Evolutionary conservation across 1,140 invertebrate species (phyloP).

Genomic region (Scaptomyza montana): DNA sequence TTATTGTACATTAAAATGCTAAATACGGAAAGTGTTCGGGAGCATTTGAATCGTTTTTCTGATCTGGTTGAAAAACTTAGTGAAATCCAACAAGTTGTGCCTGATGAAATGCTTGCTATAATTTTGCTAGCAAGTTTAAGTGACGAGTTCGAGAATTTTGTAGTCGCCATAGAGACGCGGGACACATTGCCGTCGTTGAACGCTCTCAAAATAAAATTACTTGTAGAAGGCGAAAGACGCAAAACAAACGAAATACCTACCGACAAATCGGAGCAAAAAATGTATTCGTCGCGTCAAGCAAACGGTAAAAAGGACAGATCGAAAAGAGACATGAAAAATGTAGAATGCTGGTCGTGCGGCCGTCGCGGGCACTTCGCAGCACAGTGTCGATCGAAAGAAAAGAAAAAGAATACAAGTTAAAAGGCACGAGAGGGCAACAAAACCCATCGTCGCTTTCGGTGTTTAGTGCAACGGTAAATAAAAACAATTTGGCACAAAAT

Average conservation of each 20-base stretch:
- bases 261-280: neutral
- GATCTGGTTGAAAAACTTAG: slow-evolving; percentile 5
- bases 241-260: neutral
- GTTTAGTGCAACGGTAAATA: neutral
- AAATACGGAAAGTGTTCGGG: slow-evolving; percentile 10
- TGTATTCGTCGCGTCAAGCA: neutral
- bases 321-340: neutral
- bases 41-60: slow-evolving; percentile 18
- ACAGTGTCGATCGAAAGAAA: neutral
- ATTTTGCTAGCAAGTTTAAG: slow-evolving; percentile 13
- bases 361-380: neutral
- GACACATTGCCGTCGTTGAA: neutral
- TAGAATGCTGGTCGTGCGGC: neutral
- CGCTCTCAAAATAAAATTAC: slow-evolving; percentile 12
- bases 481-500: neutral
- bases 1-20: slow-evolving; percentile 13
- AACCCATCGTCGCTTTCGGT: neutral
- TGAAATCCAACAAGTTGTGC: slow-evolving; percentile 7
- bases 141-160: slow-evolving; percentile 13
- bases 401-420: neutral
- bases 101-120: slow-evolving; percentile 15
- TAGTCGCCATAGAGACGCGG: neutral
- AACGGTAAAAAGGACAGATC: neutral
- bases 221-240: slow-evolving; percentile 7
- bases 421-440: neutral